Evolutionary conservation across 1,140 invertebrate species (phyloP).

Genomic region (Leptopilina clavipes): DNA sequence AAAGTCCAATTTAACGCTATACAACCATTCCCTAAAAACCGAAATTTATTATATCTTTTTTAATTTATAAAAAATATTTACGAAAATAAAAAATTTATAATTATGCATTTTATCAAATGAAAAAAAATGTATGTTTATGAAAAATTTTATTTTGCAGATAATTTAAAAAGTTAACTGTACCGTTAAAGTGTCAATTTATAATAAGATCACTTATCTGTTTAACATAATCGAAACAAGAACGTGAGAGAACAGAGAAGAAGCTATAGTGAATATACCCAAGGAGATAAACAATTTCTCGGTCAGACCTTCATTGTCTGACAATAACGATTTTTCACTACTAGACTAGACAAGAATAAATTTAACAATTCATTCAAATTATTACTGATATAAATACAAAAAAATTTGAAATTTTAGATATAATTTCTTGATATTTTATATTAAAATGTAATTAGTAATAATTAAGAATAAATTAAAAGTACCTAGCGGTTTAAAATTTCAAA

Average conservation of each 20-base stretch:
- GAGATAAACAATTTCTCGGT: constrained; percentile 16
- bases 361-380: not conserved
- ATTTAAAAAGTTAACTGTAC: constrained; percentile 42
- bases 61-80: not conserved
- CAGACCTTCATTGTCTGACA: not conserved
- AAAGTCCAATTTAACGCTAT: constrained; percentile 1
- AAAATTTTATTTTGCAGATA: not conserved
- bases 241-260: not conserved
- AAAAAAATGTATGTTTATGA: not conserved
- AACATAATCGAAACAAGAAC: constrained; percentile 19
- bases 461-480: too few species aligned
- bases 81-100: too few species aligned
- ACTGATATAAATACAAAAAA: too few species aligned
- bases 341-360: not conserved
- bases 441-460: too few species aligned
- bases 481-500: not conserved
- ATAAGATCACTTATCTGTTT: constrained; percentile 4
- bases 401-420: too few species aligned
- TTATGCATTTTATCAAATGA: not conserved
- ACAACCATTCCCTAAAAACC: not conserved
- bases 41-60: too few species aligned
- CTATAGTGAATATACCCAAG: not conserved
- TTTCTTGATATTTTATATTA: too few species aligned
- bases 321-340: not conserved
- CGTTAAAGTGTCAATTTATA: constrained; percentile 39